phyloP scores from a whole-genome alignment of 2,113 vertebrate genomes.

The Notechis scutatus region DNA sequence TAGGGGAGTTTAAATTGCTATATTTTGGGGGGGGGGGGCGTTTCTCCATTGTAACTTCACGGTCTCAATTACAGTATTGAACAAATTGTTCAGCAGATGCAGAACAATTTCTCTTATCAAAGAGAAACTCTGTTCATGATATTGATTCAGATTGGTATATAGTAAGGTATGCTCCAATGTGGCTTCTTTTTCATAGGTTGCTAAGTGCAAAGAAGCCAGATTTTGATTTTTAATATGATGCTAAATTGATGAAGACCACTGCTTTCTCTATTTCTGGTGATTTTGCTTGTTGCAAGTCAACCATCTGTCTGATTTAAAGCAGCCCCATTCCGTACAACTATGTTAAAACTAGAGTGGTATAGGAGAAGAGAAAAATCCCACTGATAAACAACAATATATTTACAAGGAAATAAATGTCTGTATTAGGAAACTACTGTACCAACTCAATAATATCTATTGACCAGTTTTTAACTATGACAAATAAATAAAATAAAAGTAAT shows the following conservation, averaged over 20 bases:
- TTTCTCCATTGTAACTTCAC: neutral
- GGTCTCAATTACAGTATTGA: neutral
- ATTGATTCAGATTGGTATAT: neutral
- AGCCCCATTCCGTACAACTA: neutral
- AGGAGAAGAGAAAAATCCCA: neutral
- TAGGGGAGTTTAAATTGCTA: neutral
- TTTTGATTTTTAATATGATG: neutral
- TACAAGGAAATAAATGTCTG: neutral
- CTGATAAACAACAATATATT: neutral
- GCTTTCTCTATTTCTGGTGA: neutral
- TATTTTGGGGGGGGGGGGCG: neutral
- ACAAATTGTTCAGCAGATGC: neutral
- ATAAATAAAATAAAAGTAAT: neutral
- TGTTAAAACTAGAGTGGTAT: neutral
- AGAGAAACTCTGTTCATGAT: neutral
- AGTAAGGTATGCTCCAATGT: neutral
- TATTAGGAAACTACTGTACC: neutral
- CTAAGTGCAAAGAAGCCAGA: neutral
- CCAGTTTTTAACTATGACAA: neutral
- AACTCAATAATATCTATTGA: neutral
- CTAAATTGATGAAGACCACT: neutral
- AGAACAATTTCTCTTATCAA: neutral
- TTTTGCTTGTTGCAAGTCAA: neutral
- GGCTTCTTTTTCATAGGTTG: neutral
- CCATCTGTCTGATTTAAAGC: neutral